phyloP scores from a whole-genome alignment of 2,113 vertebrate genomes.

The Porphyrio hochstetteri region DNA sequence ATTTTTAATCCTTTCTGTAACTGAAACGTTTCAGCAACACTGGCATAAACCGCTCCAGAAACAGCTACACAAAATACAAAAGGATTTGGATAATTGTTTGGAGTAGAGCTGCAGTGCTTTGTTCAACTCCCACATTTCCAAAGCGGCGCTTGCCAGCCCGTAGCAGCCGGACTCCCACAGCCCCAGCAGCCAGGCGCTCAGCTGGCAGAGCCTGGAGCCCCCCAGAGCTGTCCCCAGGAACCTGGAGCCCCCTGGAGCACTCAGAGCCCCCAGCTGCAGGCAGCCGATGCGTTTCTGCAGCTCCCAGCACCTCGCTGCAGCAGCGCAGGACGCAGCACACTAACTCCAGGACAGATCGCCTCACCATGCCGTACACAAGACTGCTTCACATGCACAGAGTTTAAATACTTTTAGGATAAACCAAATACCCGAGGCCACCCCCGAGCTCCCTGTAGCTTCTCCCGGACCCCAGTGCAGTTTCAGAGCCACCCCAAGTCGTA shows the following conservation, averaged over 20 bases:
- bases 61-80: neutral
- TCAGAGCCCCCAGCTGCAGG: neutral
- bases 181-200: neutral
- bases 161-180: neutral
- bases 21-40: neutral
- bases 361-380: fast-evolving
- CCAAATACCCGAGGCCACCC: too few species aligned
- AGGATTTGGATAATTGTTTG: neutral
- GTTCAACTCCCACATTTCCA: neutral
- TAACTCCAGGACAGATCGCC: neutral
- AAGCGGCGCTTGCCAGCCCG: neutral
- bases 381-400: fast-evolving
- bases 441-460: neutral
- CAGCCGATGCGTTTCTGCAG: neutral
- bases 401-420: neutral
- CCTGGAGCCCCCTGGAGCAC: too few species aligned
- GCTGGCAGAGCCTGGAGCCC: neutral
- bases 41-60: neutral
- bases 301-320: neutral
- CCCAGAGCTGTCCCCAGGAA: neutral
- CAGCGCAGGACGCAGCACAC: fast-evolving
- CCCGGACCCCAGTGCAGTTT: neutral
- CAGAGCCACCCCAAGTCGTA: neutral
- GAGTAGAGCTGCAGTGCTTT: neutral
- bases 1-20: neutral